These are phyloP conservation scores for Rugalucina vietnamica DNA, from an alignment of 2,888 invertebrate species.

Conservation along the genomic window DNA sequence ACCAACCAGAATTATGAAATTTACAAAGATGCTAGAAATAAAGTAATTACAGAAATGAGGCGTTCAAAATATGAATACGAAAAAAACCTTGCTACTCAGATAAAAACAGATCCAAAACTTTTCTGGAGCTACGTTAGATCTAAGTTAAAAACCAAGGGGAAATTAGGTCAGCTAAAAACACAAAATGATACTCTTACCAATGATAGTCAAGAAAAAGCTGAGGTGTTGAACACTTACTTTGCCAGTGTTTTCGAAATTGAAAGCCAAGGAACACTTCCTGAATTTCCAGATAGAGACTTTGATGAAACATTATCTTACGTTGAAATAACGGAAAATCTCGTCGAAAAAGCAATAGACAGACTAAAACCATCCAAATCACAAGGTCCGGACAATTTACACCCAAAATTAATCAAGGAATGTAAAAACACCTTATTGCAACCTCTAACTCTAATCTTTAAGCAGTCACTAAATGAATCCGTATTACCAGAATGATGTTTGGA, in stretches of 20 bases:
- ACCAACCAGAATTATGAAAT: neutral
- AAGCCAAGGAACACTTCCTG: neutral
- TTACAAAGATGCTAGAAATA: neutral
- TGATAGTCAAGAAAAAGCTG: slow-evolving; percentile 27
- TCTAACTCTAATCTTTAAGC: slow-evolving; percentile 5
- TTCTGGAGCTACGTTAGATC: no score
- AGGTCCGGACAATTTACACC: slow-evolving; percentile 26
- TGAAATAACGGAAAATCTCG: neutral
- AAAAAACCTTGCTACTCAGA: slow-evolving; percentile 2
- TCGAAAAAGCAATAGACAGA: neutral
- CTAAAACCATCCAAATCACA: no score
- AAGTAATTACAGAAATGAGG: neutral
- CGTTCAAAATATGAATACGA: neutral
- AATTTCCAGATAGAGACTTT: neutral
- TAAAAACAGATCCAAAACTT: neutral
- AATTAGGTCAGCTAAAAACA: slow-evolving; percentile 2
- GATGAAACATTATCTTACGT: neutral
- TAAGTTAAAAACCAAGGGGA: slow-evolving; percentile 15
- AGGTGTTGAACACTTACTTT: slow-evolving; percentile 13
- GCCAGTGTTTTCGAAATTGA: slow-evolving; percentile 16
- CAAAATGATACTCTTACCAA: neutral
- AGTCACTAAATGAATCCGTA: neutral
- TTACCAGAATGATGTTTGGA: slow-evolving; percentile 30
- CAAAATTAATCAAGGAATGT: slow-evolving; percentile 14
- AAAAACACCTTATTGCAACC: neutral